These are phyloP conservation scores for Lepidochrysops patricia DNA, from an alignment of 2,888 invertebrate genomes.

Conservation along the genomic window DNA sequence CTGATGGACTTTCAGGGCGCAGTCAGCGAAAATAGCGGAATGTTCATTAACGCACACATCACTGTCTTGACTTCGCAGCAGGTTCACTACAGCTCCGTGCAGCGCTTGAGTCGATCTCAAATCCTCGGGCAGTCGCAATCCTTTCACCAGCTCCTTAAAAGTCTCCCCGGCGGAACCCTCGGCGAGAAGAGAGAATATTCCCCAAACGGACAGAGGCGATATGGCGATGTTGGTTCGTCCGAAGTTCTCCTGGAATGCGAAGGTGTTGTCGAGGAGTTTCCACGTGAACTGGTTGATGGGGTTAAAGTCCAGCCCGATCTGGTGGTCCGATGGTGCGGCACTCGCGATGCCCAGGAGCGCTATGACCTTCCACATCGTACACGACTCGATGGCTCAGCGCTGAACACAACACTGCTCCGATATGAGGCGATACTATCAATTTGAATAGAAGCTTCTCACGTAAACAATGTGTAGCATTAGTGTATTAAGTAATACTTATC, in stretches of 20 bases:
- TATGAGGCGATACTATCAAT: conserved; percentile 38
- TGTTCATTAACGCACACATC: conserved; percentile 49
- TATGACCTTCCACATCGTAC: conserved; percentile 44
- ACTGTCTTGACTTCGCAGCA: conserved; percentile 40
- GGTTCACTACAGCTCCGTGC: conserved; percentile 40
- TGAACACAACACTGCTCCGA: conserved; percentile 36
- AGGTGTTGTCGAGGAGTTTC: conserved; percentile 50
- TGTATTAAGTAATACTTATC: conserved; percentile 43
- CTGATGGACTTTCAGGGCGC: conserved; percentile 43
- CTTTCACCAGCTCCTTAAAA: conserved; percentile 48
- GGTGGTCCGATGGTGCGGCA: conserved; percentile 39
- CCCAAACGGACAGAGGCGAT: conserved; percentile 63
- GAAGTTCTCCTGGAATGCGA: conserved; percentile 52
- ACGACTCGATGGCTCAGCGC: conserved; percentile 34
- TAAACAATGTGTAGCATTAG: conserved; percentile 45
- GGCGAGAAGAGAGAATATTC: conserved; percentile 52
- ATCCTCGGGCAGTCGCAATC: conserved; percentile 47
- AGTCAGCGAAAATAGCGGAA: conserved; percentile 51
- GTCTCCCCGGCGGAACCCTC: conserved; percentile 61
- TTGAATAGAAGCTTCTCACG: conserved; percentile 46
- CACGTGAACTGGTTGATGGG: conserved; percentile 54
- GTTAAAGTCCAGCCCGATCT: conserved; percentile 33
- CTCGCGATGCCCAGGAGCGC: conserved; percentile 36
- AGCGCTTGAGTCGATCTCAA: conserved; percentile 47
- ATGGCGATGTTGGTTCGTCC: conserved; percentile 50